These are phyloP conservation scores for Atherix ibis DNA, from an alignment of 2,888 invertebrate species.

Conservation along the genomic window DNA sequence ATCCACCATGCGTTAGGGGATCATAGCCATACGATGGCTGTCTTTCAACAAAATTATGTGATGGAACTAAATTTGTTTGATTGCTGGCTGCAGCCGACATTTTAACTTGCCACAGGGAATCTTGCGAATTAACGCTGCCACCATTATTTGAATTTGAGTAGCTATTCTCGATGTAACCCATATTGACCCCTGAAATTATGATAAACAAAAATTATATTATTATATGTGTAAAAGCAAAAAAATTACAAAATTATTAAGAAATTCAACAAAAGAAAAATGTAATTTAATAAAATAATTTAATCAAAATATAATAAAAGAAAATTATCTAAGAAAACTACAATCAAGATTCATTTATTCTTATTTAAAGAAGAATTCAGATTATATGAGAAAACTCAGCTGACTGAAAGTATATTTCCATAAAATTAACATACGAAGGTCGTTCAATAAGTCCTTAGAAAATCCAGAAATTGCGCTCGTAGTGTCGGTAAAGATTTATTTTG, in stretches of 20 bases:
- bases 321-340: too few relatives aligned
- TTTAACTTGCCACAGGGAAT: conserved; percentile 89
- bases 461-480: too few relatives aligned
- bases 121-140: conserved; percentile 89
- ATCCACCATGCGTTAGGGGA: conserved; percentile 65
- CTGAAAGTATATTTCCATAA: too few relatives aligned
- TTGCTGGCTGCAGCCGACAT: conserved; percentile 61
- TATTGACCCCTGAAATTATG: conserved; percentile 54
- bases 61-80: conserved; percentile 43
- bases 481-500: too few relatives aligned
- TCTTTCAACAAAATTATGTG: conserved; percentile 45
- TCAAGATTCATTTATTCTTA: too few relatives aligned
- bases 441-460: too few relatives aligned
- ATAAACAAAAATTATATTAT: not conserved
- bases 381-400: too few relatives aligned
- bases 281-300: conserved; percentile 7
- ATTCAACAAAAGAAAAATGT: conserved; percentile 9
- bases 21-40: conserved; percentile 62
- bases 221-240: not conserved
- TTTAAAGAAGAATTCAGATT: too few relatives aligned
- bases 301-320: too few relatives aligned
- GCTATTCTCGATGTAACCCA: conserved; percentile 82
- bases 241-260: conserved; percentile 1
- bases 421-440: too few relatives aligned
- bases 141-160: conserved; percentile 88